phyloP scores from a whole-genome alignment of 1,140 invertebrate genomes.

The Trachymyrmex septentrionalis region DNA sequence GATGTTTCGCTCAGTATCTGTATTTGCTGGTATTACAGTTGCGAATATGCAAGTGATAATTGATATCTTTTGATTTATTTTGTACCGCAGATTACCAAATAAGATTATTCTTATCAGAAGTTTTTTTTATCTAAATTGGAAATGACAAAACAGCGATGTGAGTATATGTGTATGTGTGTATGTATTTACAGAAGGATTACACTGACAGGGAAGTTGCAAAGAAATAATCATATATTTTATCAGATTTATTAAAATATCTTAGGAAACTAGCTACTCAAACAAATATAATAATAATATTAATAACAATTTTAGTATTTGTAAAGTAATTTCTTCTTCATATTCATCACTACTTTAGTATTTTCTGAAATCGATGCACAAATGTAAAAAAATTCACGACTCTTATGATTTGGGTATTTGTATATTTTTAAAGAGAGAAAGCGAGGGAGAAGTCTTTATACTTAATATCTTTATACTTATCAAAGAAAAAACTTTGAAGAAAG shows the following conservation, averaged over 20 bases:
- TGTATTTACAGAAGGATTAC: background rate
- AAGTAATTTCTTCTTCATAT: background rate
- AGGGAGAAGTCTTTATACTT: background rate
- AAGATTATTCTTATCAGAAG: background rate
- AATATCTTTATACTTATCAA: background rate
- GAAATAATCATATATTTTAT: background rate
- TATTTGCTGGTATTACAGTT: background rate
- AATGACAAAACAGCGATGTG: no score
- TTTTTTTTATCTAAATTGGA: slow-evolving; percentile 30
- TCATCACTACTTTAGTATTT: slow-evolving; percentile 16
- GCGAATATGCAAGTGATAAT: background rate
- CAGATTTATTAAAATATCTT: slow-evolving; percentile 53
- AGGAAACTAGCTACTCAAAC: slow-evolving; percentile 30
- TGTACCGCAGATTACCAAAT: background rate
- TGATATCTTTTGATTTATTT: background rate
- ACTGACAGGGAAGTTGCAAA: background rate
- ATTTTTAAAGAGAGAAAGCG: background rate
- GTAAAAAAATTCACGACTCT: background rate
- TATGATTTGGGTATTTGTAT: background rate
- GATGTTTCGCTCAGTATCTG: background rate
- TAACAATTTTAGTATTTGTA: background rate
- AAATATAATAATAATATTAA: slow-evolving; percentile 35
- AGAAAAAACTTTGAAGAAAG: background rate
- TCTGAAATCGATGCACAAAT: background rate
- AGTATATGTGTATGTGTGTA: background rate